These are phyloP conservation scores for Scalopus aquaticus DNA, from an alignment of 2,113 vertebrate species.

Conservation along the genomic window DNA sequence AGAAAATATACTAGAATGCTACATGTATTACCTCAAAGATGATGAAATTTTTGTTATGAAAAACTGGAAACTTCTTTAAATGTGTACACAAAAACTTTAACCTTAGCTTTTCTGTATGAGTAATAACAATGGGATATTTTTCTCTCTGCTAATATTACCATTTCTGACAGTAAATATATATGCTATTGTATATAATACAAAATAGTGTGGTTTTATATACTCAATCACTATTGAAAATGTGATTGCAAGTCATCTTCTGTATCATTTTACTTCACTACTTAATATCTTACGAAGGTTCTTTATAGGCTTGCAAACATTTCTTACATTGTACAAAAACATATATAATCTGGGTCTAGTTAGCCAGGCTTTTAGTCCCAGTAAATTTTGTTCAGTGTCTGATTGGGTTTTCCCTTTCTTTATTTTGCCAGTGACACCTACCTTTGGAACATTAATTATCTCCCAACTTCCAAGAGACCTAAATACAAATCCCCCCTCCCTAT, in stretches of 20 bases:
- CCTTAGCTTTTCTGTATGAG: neutral
- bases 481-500: neutral
- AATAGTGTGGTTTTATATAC: neutral
- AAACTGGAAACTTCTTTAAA: neutral
- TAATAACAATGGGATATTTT: neutral
- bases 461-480: neutral
- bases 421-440: neutral
- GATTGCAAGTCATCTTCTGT: neutral
- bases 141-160: neutral
- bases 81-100: neutral
- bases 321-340: neutral
- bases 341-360: neutral
- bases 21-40: neutral
- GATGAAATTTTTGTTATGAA: neutral
- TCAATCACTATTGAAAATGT: neutral
- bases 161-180: neutral
- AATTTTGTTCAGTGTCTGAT: neutral
- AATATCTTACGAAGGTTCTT: neutral
- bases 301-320: neutral
- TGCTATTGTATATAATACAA: neutral
- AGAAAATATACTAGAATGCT: neutral
- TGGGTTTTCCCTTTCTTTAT: neutral
- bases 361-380: neutral
- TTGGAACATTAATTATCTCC: neutral
- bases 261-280: neutral